Base-by-base conservation (phyloP, 2,113 vertebrate genomes). In the Pholis gunnellus region DNA sequence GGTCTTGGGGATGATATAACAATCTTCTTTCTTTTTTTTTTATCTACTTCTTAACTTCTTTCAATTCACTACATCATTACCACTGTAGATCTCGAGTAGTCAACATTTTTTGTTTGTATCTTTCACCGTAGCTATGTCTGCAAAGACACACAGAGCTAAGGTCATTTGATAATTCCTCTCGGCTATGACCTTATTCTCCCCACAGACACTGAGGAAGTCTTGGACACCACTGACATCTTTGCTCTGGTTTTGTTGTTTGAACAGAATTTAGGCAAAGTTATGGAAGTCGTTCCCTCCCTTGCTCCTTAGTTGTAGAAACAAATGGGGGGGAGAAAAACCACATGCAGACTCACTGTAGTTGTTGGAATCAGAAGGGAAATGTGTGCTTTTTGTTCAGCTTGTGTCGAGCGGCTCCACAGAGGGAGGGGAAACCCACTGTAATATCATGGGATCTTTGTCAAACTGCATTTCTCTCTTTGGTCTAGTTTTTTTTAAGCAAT, bases 401-500 rank as follows among this genome's bases (percentile, higher is more conserved):
- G 44, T 63, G 46, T 63, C 40, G n/a, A 70, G 65, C 57, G 34
- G 36, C 79, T 87, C 79, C 66, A 61, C 52, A 17, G 69, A 17
- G 68, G 36, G 14, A 3, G 20, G 14, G n/a, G 63, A 84, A 57
- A 57, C 22, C 40, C 54, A 42, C 22, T n/a, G 15, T 22, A 50
- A 52, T 50, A 65, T 44, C 73, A 13, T 4, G 54, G 46, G 72
- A 81, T 76, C 71, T 64, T 54, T 72, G 57, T 86, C 71, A 75
- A 44, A 81, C 61, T 82, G 25, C 46, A 50, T 63, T 20, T 44
- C 42, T 67, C 48, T 73, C 36, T 50, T 75, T 75, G 44, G 54
- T 72, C 73, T 86, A 76, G n/a, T n/a, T n/a, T 31, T 86, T 86
- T 83, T 60, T 42, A 82, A 65, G 46, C n/a, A 56, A 31, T 40